Evolutionary conservation across 1,140 invertebrate genomes (phyloP).

Genomic region (Acromyrmex charruanus): DNA sequence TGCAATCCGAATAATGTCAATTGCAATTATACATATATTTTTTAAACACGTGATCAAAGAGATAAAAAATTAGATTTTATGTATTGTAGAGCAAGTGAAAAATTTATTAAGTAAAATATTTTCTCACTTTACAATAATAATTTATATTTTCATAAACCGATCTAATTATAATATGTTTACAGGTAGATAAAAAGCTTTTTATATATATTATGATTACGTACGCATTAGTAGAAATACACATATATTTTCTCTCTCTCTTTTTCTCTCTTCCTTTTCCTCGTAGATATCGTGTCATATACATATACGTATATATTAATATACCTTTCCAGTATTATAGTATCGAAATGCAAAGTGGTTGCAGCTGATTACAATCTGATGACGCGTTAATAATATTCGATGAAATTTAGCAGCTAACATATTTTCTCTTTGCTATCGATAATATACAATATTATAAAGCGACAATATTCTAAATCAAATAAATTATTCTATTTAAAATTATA

Average conservation of each 20-base stretch:
- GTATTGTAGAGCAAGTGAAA: neutral
- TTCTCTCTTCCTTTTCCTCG: neutral
- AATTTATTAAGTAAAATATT: neutral
- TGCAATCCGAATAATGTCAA: neutral
- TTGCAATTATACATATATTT: slow-evolving; percentile 12
- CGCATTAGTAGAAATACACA: neutral
- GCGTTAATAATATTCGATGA: slow-evolving; percentile 26
- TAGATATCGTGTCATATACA: neutral
- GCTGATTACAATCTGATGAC: slow-evolving; percentile 29
- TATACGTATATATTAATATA: slow-evolving; percentile 21
- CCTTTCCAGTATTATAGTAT: slow-evolving; percentile 16
- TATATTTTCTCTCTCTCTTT: neutral
- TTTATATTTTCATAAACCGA: slow-evolving; percentile 4
- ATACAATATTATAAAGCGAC: neutral
- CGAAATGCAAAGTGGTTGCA: slow-evolving; percentile 39
- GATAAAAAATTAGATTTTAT: neutral
- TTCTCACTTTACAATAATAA: neutral
- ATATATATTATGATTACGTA: neutral
- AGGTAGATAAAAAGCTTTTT: neutral
- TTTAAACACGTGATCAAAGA: neutral
- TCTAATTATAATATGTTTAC: neutral
- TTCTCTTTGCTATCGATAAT: neutral
- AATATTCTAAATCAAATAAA: slow-evolving; percentile 8
- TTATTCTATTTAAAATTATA: neutral
- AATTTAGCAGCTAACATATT: slow-evolving; percentile 36